A percentile compares a stretch with the other conserved stretches of the same genome.
Conservation (phyloP, 2,888 invertebrate genomes). For the Hetaerina titia region DNA sequence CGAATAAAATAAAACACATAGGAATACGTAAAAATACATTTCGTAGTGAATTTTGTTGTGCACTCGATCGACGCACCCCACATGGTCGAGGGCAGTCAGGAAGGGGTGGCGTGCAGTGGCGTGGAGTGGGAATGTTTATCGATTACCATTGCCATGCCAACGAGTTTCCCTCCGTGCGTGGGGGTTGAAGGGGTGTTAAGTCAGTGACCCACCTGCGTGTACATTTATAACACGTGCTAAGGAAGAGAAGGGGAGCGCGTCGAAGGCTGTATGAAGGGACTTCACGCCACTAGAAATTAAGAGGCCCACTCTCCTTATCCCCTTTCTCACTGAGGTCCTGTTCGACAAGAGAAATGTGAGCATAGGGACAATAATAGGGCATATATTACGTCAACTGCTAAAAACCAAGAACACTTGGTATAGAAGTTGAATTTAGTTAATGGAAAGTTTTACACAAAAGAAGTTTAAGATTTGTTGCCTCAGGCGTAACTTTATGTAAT, state of each 20-base stretch:
- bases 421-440: too few relatives aligned
- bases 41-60: neutral
- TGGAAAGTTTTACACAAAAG: too few relatives aligned
- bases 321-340: too few relatives aligned
- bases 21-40: neutral
- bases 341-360: too few relatives aligned
- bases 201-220: neutral
- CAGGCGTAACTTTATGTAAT: too few relatives aligned
- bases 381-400: too few relatives aligned
- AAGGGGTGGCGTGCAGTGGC: neutral
- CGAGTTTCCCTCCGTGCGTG: constrained; percentile 3
- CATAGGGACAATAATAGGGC: too few relatives aligned
- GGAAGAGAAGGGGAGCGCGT: neutral
- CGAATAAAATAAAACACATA: neutral
- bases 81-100: neutral
- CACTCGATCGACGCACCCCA: neutral
- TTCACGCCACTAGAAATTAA: too few relatives aligned
- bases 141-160: constrained; percentile 29
- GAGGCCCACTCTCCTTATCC: too few relatives aligned
- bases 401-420: too few relatives aligned
- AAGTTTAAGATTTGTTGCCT: too few relatives aligned
- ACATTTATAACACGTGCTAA: neutral
- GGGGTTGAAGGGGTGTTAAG: neutral
- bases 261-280: too few relatives aligned
- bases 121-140: neutral